Conservation (phyloP, 2,888 invertebrate species). For the Metacarcinus magister region DNA sequence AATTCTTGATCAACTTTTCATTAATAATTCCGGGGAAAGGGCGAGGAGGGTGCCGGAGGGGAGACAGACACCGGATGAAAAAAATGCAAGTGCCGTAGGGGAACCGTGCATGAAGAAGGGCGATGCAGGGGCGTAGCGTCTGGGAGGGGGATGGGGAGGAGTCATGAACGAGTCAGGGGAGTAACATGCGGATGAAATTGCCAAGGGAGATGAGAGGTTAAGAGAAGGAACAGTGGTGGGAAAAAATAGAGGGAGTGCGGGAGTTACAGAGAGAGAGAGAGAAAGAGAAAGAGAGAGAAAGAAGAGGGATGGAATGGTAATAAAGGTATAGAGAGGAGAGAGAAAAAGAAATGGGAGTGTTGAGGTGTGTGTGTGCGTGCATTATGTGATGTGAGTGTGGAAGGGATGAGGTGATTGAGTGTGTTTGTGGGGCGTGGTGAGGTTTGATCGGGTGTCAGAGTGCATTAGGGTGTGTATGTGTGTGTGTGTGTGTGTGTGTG, state of each 20-base stretch:
- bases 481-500: no score
- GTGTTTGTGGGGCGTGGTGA: no score
- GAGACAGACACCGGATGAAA: not conserved
- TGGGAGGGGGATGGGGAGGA: not conserved
- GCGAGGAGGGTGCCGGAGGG: not conserved
- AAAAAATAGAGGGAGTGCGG: constrained; percentile 60
- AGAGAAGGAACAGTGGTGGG: constrained; percentile 55
- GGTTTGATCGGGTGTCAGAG: not conserved
- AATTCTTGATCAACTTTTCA: constrained; percentile 13
- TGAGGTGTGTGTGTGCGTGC: not conserved
- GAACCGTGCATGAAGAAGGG: not conserved
- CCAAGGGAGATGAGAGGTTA: constrained; percentile 19
- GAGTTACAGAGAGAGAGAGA: constrained; percentile 68
- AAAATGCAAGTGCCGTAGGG: not conserved
- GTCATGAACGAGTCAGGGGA: not conserved
- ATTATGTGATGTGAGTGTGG: not conserved
- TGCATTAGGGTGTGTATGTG: not conserved
- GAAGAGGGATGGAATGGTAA: not conserved
- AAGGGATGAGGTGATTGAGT: not conserved
- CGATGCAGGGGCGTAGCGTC: not conserved
- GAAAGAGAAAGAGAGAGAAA: constrained; percentile 57
- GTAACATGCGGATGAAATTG: not conserved
- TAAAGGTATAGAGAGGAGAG: not conserved
- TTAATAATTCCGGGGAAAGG: not conserved
- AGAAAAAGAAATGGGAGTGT: not conserved